Base-by-base conservation (phyloP, 2,797 vertebrate species). In the Yasuhikotakia modesta region DNA sequence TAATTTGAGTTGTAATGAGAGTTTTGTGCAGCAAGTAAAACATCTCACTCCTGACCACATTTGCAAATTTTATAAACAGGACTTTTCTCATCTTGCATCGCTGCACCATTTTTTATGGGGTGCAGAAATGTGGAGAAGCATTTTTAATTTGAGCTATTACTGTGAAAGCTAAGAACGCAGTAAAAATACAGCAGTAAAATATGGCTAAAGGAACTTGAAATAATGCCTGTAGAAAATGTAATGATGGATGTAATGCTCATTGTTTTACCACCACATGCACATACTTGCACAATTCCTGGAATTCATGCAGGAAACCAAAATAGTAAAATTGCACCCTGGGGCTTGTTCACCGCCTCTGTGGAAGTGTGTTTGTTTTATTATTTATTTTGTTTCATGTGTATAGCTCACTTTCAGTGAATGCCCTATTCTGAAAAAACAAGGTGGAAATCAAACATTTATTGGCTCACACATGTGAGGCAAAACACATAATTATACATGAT, bases 181-280 rank as follows among this genome's bases (percentile, higher is more conserved):
- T 78, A 71, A 70, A 70, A 70, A 43, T 43, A 50, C 64, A 22
- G 30, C 46, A 17, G 5, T 78, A 64, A 78, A 65, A 53, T 19
- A 53, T 63, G 76, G 45, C 22, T 70, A 43, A 50, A 45, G 53
- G 11, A 70, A 78, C 32, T 30, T 70, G 32, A 70, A 78, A 70
- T 64, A 45, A 71, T 55, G 58, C 48, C 68, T 69, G 45, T 52
- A 65, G 46, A 55, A 78, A 78, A 63, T 70, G 66, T 61, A 61
- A 71, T 70, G 76, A 70, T 78, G 76, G 46, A 78, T 70, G 68
- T 71, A 71, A 70, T 70, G 48, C 87, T 87, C 82, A 86, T 87
- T 67, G 72, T 71, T 27, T 79, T 58, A 55, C 82, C 80, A 86
- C 87, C 90, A 90, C 88, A 79, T 83, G 86, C 88, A 87, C 78